A percentile compares a stretch with the other conserved stretches of the same genome.
Evolutionary conservation across 2,888 invertebrate genomes (phyloP).

Genomic region (Hedya salicella): DNA sequence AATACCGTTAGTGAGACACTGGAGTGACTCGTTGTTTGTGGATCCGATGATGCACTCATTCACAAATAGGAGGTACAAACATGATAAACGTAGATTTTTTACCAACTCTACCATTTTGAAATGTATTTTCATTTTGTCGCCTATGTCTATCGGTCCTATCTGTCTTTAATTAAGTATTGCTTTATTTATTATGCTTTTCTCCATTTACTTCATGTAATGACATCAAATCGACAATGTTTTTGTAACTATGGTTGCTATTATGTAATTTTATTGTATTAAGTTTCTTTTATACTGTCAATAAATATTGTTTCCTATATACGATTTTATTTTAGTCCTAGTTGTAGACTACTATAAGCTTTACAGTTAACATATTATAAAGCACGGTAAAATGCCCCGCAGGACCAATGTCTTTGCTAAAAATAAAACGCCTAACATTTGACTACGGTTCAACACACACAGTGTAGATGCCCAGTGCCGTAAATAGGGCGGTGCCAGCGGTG

Average conservation of each 20-base stretch:
- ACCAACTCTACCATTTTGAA: background rate
- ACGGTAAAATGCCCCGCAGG: no score
- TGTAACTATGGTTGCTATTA: conserved; percentile 37
- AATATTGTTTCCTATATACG: conserved; percentile 25
- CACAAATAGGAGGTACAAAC: conserved; percentile 1
- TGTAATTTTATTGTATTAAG: conserved; percentile 33
- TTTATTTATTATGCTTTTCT: conserved; percentile 1
- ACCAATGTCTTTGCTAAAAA: no score
- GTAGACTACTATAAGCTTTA: no score
- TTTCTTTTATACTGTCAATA: conserved; percentile 40
- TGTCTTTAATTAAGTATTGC: background rate
- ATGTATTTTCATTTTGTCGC: background rate
- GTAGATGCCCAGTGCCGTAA: no score
- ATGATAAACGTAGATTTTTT: background rate
- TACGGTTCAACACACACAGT: no score
- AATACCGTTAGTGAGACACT: background rate
- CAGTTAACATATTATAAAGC: no score
- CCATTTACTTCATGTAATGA: conserved; percentile 17
- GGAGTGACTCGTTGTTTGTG: conserved; percentile 6
- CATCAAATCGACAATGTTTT: conserved; percentile 13
- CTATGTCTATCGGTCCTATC: background rate
- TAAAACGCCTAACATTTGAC: no score
- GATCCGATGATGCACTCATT: background rate
- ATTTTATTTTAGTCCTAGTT: background rate
- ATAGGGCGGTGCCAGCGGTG: no score